Percentiles rank a stretch among this genome's conserved stretches.
phyloP scores from a whole-genome alignment of 1,140 invertebrate species.

The Drosophila busckii region DNA sequence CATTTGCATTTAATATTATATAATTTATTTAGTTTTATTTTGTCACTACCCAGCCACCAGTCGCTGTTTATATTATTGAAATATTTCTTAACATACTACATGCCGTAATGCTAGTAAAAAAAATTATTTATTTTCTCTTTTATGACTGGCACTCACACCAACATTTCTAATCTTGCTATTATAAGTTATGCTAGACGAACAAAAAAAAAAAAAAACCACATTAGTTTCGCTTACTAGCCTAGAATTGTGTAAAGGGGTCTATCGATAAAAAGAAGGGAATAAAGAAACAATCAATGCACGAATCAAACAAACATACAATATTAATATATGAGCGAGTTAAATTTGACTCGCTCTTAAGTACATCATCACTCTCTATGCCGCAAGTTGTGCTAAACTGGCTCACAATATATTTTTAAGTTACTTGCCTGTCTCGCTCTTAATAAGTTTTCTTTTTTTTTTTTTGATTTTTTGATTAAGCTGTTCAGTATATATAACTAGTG shows the following conservation, averaged over 20 bases:
- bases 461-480: conserved; percentile 21
- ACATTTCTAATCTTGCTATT: conserved; percentile 30
- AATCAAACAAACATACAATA: conserved; percentile 24
- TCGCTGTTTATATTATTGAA: conserved; percentile 20
- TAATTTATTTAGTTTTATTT: conserved; percentile 5
- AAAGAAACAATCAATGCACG: conserved; percentile 8
- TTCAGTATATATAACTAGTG: conserved; percentile 10
- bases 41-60: too few relatives aligned
- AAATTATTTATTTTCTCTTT: conserved; percentile 34
- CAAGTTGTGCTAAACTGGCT: too few relatives aligned
- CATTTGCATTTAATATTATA: conserved; percentile 1
- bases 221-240: conserved; percentile 56
- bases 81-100: conserved; percentile 54
- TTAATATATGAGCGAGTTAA: too few relatives aligned
- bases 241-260: conserved; percentile 66
- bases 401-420: not conserved
- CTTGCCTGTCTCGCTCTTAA: conserved; percentile 5
- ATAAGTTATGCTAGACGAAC: conserved; percentile 35
- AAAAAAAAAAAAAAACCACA: conserved; percentile 17
- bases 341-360: conserved; percentile 28
- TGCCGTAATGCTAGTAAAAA: conserved; percentile 65
- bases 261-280: conserved; percentile 44
- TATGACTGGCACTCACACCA: conserved; percentile 43
- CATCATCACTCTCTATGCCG: conserved; percentile 8
- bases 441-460: not conserved